These are phyloP conservation scores for Achlya flavicornis DNA, from an alignment of 2,888 invertebrate species.

Conservation along the genomic window DNA sequence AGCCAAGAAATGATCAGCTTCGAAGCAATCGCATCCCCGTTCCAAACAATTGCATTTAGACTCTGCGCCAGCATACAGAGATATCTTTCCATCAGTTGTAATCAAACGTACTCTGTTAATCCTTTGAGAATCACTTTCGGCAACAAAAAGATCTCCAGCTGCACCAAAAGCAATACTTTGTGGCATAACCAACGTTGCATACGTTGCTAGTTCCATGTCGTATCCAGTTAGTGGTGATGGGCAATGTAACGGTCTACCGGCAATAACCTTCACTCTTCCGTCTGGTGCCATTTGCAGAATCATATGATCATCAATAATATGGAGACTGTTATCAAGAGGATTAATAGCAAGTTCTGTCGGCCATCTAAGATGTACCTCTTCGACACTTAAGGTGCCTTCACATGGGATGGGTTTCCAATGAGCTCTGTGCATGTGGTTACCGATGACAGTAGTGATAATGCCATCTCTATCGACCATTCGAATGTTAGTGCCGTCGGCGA, in stretches of 20 bases:
- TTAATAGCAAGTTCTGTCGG: constrained; percentile 97
- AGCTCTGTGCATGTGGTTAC: constrained; percentile 95
- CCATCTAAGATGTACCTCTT: constrained; percentile 97
- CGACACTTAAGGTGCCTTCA: constrained; percentile 94
- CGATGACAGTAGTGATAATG: constrained; percentile 95
- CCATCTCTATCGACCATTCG: constrained; percentile 96
- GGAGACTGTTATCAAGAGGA: constrained; percentile 96
- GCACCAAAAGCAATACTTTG: constrained; percentile 97
- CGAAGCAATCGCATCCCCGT: constrained; percentile 95
- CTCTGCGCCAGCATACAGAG: constrained; percentile 96
- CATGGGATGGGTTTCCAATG: constrained; percentile 97
- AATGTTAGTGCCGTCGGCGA: constrained; percentile 97
- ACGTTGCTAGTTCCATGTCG: constrained; percentile 94
- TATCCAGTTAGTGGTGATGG: constrained; percentile 91
- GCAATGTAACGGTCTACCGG: constrained; percentile 96
- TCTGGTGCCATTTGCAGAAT: constrained; percentile 95
- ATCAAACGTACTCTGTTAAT: constrained; percentile 96
- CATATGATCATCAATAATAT: constrained; percentile 98
- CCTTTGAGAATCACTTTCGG: constrained; percentile 97
- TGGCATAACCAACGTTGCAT: constrained; percentile 95
- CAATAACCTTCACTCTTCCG: constrained; percentile 95
- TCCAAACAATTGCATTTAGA: constrained; percentile 97
- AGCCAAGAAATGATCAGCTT: constrained; percentile 95
- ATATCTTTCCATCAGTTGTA: constrained; percentile 96
- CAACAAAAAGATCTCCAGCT: constrained; percentile 95